phyloP scores from a whole-genome alignment of 2,797 vertebrate species.

The Hyperoplus immaculatus region DNA sequence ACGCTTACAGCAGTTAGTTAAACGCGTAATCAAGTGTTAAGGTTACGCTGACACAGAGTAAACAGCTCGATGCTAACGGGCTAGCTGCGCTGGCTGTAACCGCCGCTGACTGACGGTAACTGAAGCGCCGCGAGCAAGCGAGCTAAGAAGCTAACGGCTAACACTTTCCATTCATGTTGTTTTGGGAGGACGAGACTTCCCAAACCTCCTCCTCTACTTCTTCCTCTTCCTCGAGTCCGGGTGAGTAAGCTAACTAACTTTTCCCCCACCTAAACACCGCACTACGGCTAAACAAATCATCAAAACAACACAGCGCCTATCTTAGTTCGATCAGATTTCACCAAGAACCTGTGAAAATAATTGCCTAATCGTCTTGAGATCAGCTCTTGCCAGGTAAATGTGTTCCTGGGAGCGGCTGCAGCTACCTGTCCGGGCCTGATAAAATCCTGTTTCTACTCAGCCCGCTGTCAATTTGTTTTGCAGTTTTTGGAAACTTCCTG shows the following conservation, averaged over 20 bases:
- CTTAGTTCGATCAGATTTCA: too few relatives aligned
- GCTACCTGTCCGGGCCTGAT: slow-evolving; percentile 51
- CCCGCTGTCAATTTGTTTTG: neutral
- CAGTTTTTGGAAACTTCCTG: too few relatives aligned
- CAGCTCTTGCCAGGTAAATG: slow-evolving; percentile 53
- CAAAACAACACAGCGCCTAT: too few relatives aligned
- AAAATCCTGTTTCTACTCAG: neutral
- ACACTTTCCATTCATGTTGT: slow-evolving; percentile 77
- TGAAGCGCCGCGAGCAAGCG: slow-evolving; percentile 22
- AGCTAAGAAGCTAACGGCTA: slow-evolving; percentile 61
- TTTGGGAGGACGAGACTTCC: slow-evolving; percentile 42
- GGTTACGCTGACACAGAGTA: slow-evolving; percentile 60
- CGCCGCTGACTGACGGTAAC: slow-evolving; percentile 1
- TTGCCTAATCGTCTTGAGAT: too few relatives aligned
- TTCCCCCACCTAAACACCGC: slow-evolving; percentile 13
- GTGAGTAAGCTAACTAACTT: slow-evolving; percentile 70
- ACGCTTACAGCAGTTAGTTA: neutral
- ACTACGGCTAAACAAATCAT: too few relatives aligned
- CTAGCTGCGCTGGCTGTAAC: slow-evolving; percentile 44
- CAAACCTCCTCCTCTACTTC: neutral
- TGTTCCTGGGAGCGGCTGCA: slow-evolving; percentile 64
- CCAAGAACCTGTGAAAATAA: too few relatives aligned
- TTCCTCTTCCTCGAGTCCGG: slow-evolving; percentile 40
- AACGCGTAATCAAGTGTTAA: neutral
- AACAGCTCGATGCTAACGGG: slow-evolving; percentile 70